Base-by-base conservation (phyloP, 2,797 vertebrate genomes). In the Acropternis orthonyx region DNA sequence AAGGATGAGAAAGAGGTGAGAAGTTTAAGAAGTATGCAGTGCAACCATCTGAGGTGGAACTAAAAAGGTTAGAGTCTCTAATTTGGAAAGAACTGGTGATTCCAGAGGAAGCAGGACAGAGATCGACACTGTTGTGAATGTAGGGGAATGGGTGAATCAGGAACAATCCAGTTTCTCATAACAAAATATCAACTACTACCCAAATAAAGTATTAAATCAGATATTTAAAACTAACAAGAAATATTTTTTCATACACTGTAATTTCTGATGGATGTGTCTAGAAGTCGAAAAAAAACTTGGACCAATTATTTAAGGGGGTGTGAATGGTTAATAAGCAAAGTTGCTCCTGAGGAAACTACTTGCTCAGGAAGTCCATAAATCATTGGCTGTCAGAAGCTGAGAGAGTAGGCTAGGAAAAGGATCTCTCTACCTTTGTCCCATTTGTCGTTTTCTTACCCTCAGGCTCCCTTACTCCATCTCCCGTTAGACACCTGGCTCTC, bases 361-460 rank as follows among this genome's bases (percentile, higher is more conserved):
- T 73, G 10, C 36, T 91, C 28, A 24, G 36, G 18, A 89, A 55
- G n/a, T 41, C 55, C 36, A 27, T 92, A 89, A 85, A 85, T 92
- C 4, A 0, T 44, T 1, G 0, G 12, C 63, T 87, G 39, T 59
- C 89, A 92, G 71, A 52, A 82, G 52, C 66, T 55, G 83, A 21
- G 22, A 54, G 37, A n/a, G 30, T 9, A 51, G 14, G 22, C 10
- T 43, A 28, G 39, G 59, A 49, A 36, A 76, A 91, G 48, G 26
- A 69, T 79, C 32, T 11, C 73, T 72, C 58, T 49, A 9, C 26
- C 8, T 58, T 86, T 69, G 62, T 72, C 54, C 62, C 19, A 27
- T 66, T 36, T 62, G 24, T 83, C 55, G 23, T 81, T 11, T 51
- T 62, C 32, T 76, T 93, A 79, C 74, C 74, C 62, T 68, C 37